Base-by-base conservation (phyloP, 2,113 vertebrate genomes). In the Lathamus discolor region DNA sequence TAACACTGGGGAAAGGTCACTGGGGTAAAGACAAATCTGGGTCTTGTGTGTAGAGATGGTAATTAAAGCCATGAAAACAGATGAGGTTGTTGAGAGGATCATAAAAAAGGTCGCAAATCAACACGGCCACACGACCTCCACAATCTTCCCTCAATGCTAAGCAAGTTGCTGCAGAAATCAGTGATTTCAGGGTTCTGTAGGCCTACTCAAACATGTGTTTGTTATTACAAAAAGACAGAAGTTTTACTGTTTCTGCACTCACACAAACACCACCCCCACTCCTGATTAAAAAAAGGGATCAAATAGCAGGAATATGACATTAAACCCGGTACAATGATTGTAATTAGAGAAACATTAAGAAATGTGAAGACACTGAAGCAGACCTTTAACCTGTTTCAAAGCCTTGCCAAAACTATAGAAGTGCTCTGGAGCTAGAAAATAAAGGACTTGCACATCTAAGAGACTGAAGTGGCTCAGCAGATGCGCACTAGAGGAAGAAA, bases 11-110 rank as follows among this genome's bases (percentile, higher is more conserved):
- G 10, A 16, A 79, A 79, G 52, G 83, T 89, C 57, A 28, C 6
- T 57, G 15, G 22, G 28, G 22, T 68, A 87, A 59, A 92, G 52
- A 83, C 66, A 92, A 95, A 85, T 90, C 68, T 85, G 35, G 1
- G 20, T 64, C 64, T 83, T 88, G 6, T 78, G 54, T 44, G 37
- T 55, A 83, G n/a, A 73, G 39, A 54, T 43, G 37, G 66, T 82
- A 89, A 90, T 94, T 95, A 94, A 89, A 95, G 41, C 52, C 41
- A 69, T 41, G 66, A 79, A 84, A 94, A 88, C 52, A 82, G 81
- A 89, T 33, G n/a, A 92, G 31, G 27, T 69, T 93, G 41, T 83
- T 93, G 48, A 85, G 82, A 83, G 52, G 37, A 91, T 75, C 31
- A 11, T 46, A 73, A 19, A 73, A 91, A 93, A 91, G 3, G 10